Evolutionary conservation across 2,797 vertebrate species (phyloP).

Genomic region (Acanthurus leucopareius): DNA sequence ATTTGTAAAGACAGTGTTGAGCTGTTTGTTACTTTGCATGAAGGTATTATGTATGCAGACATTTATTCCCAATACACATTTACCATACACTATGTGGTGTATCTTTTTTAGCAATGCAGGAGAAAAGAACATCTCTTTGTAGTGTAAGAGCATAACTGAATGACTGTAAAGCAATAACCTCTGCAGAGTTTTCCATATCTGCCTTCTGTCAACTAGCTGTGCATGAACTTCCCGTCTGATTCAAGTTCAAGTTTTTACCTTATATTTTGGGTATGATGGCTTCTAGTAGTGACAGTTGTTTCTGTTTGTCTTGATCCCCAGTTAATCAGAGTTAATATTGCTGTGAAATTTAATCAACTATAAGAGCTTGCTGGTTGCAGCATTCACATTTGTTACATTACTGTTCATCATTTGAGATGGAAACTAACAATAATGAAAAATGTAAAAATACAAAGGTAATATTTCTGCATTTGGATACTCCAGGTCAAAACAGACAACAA

Average conservation of each 20-base stretch:
- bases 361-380: neutral
- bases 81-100: conserved; percentile 29
- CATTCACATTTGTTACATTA: conserved; percentile 5
- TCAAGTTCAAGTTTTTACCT: conserved; percentile 14
- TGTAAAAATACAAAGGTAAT: neutral
- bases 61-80: conserved; percentile 43
- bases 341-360: conserved; percentile 10
- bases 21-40: conserved; percentile 13
- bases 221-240: conserved; percentile 24
- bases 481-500: neutral
- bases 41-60: conserved; percentile 30
- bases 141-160: conserved; percentile 32
- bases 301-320: neutral
- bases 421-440: conserved; percentile 7
- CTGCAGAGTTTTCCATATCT: conserved; percentile 41
- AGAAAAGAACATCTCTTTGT: conserved; percentile 32
- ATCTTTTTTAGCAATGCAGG: conserved; percentile 18
- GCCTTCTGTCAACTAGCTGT: conserved; percentile 31
- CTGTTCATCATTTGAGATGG: neutral
- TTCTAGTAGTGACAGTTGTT: neutral
- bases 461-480: conserved; percentile 2
- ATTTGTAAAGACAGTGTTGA: conserved; percentile 29
- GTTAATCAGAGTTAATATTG: conserved; percentile 5
- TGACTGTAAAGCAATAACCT: conserved; percentile 47
- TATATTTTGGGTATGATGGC: conserved; percentile 2